Conservation (phyloP, 2,888 invertebrate genomes). For the Scaptomyza caliginosa region DNA sequence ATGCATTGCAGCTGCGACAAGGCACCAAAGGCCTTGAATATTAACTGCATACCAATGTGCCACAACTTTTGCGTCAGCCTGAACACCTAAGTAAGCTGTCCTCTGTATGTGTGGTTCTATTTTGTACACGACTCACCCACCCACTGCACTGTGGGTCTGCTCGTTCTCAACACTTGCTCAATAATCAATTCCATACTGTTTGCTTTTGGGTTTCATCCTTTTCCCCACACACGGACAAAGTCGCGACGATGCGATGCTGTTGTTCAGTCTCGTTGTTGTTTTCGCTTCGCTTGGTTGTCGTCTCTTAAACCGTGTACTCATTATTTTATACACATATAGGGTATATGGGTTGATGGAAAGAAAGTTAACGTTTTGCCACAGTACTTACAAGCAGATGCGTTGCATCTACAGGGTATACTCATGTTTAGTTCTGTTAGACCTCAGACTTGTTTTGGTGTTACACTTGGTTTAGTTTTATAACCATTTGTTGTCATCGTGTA, state of each 20-base stretch:
- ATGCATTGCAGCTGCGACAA: conserved; percentile 38
- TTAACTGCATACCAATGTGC: conserved; percentile 61
- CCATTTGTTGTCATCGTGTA: conserved; percentile 34
- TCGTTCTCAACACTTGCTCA: conserved; percentile 44
- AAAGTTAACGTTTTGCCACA: no score
- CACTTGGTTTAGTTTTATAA: conserved; percentile 62
- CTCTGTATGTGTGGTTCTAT: conserved; percentile 3
- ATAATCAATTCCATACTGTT: conserved; percentile 67
- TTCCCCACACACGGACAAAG: conserved; percentile 38
- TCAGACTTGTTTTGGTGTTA: conserved; percentile 44
- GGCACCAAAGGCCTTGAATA: conserved; percentile 56
- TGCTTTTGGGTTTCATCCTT: conserved; percentile 63
- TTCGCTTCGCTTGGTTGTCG: conserved; percentile 20
- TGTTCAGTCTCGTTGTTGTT: conserved; percentile 6
- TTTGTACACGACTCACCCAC: conserved; percentile 2
- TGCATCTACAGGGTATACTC: conserved; percentile 13
- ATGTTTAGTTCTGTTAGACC: background rate
- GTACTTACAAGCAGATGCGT: background rate
- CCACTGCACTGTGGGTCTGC: background rate
- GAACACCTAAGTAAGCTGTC: background rate
- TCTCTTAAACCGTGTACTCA: conserved; percentile 14
- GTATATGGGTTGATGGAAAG: background rate
- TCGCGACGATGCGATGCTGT: conserved; percentile 7
- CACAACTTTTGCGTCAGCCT: conserved; percentile 49
- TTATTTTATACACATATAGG: background rate